A percentile compares a stretch with the other conserved stretches of the same genome.
Conservation (phyloP, 92 coral and sea anemone genomes). For the Paramuricea clavata region DNA sequence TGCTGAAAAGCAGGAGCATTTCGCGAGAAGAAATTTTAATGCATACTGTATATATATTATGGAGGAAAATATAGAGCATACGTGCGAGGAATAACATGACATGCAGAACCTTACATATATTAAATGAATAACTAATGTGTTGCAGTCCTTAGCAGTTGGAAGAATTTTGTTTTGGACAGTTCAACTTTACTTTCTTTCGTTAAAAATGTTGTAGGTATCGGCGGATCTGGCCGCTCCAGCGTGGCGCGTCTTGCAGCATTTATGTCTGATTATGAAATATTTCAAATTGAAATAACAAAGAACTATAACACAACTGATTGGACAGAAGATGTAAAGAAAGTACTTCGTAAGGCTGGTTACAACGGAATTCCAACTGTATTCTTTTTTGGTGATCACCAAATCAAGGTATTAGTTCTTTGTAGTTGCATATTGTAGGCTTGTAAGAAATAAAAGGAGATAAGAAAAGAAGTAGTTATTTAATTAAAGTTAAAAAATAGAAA, state of each 20-base stretch:
- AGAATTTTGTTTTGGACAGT: no score
- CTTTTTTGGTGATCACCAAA: conserved; percentile 93
- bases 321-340: conserved; percentile 93
- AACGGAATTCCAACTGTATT: conserved; percentile 88
- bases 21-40: no score
- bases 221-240: conserved; percentile 96
- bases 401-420: conserved; percentile 66
- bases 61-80: no score
- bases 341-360: conserved; percentile 92
- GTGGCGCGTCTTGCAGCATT: conserved; percentile 92
- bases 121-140: no score
- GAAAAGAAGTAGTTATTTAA: no score
- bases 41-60: no score
- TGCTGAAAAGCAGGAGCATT: no score
- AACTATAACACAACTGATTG: conserved; percentile 88
- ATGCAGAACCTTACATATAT: no score
- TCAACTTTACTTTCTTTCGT: neutral
- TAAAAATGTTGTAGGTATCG: conserved; percentile 75
- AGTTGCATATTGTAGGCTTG: neutral
- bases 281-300: conserved; percentile 97
- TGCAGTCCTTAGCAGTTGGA: no score
- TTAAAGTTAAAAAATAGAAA: no score
- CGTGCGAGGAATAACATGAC: no score
- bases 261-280: conserved; percentile 97
- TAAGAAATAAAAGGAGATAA: no score